Evolutionary conservation across 2,888 invertebrate species (phyloP).

Genomic region (Rotaria magnacalcarata): DNA sequence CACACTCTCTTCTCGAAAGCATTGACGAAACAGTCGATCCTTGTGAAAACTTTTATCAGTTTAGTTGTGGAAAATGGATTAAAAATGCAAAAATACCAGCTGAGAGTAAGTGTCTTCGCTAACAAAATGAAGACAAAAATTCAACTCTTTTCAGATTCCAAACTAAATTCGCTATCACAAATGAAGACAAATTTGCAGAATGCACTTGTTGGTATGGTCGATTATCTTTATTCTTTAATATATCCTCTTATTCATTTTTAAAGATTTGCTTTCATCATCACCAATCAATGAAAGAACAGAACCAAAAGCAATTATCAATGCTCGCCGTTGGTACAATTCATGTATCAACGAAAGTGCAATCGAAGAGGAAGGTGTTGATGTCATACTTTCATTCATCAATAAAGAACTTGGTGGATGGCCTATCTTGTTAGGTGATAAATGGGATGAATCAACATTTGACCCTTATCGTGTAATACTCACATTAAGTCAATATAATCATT

Average conservation of each 20-base stretch:
- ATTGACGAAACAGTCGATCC: conserved; percentile 1
- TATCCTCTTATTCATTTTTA: not conserved
- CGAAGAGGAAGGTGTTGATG: conserved; percentile 36
- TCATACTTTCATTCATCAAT: conserved; percentile 28
- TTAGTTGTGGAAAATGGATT: conserved; percentile 42
- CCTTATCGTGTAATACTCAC: not conserved
- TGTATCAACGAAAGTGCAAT: conserved; percentile 40
- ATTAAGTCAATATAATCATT: conserved; percentile 18
- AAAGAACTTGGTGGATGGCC: conserved; percentile 42
- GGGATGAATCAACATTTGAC: not conserved
- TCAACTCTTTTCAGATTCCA: not conserved
- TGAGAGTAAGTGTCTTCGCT: not conserved
- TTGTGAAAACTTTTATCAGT: conserved; percentile 40
- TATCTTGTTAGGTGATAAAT: not conserved
- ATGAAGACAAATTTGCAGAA: conserved; percentile 3
- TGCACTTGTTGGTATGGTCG: not conserved
- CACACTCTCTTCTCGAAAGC: conserved; percentile 20
- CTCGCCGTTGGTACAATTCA: conserved; percentile 36
- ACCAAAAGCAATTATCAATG: conserved; percentile 36
- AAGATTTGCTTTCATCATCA: conserved; percentile 17
- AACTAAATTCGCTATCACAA: conserved; percentile 19
- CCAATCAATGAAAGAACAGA: not conserved
- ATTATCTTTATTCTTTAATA: no score
- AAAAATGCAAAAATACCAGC: conserved; percentile 35
- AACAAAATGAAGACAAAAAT: not conserved